Evolutionary conservation across 2,797 vertebrate genomes (phyloP), one percentile per base, ranked within the genome.

Genomic region (Epinephelus coioides): DNA sequence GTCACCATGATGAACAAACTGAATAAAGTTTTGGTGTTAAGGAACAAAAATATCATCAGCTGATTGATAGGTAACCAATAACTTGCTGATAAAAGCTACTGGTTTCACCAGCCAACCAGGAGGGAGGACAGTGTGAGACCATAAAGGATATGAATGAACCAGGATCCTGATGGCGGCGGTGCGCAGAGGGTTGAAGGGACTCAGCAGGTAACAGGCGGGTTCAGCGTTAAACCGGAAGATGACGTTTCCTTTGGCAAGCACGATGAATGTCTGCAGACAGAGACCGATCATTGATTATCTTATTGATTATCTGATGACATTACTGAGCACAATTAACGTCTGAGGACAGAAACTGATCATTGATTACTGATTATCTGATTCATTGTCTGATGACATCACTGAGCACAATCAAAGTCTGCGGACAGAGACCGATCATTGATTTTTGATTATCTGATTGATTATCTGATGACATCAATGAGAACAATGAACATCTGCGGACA

Each of bases 1-100:
- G 98, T 99, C 81, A 98, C 80, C 98, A 99, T 99, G 92, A 99
- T 99, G 88, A 99, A 97, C 92, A 98, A 93, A 91, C 97, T 98
- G 94, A 99, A 99, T 73, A 99, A 96, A 92, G 93, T 97, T 92
- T 87, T 81, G 2, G 23, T 56, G 95, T 97, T 94, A 97, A 97
- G 96, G 81, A 91, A 90, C 1, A 49, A 82, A 69, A 51, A 43
- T 1, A 25, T 23, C 19, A n/a, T 54, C 17, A 46, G 12, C 17
- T 54, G 27, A 68, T 74, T 0, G 19, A 68, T 74, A 0, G 1
- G 43, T n/a, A 12, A 51, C 47, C 6, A 51, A 21, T 21, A 50
- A 25, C 9, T 11, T 44, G 47, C 12, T 1, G 11, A 12, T 59
- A 2, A 46, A 30, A 54, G 30, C 12, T 11, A 9, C 40, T 43